phyloP scores from a whole-genome alignment of 2,797 vertebrate species.

The Cossypha niveicapilla region DNA sequence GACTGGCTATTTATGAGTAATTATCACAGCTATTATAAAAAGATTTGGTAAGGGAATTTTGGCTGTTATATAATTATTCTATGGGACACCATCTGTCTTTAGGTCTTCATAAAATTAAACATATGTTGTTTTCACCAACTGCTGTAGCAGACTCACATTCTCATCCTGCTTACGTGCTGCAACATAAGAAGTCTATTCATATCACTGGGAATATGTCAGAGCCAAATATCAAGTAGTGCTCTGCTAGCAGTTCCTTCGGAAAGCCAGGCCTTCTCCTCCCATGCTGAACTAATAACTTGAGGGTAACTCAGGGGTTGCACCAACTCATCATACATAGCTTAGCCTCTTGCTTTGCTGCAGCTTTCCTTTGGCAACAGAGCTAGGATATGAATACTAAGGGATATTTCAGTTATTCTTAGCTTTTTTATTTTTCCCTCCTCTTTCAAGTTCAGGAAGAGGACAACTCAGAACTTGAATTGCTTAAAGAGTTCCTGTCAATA shows the following conservation, averaged over 20 bases:
- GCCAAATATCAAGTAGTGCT: not conserved
- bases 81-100: conserved; percentile 66
- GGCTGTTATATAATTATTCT: conserved; percentile 61
- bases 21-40: conserved; percentile 39
- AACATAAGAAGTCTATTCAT: conserved; percentile 16
- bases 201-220: not conserved
- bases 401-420: not conserved
- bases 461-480: not conserved
- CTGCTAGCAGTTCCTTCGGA: not conserved
- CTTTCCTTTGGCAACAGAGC: not conserved
- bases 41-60: conserved; percentile 59
- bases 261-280: not conserved
- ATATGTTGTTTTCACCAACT: conserved; percentile 62
- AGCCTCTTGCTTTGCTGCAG: not conserved
- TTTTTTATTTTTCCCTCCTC: not conserved
- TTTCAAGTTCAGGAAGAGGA: not conserved
- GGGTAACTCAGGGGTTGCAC: not conserved
- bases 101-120: conserved; percentile 65
- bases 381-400: not conserved
- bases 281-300: not conserved
- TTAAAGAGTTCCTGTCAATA: not conserved
- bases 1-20: conserved; percentile 37
- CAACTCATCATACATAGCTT: not conserved
- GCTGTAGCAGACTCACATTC: conserved; percentile 32
- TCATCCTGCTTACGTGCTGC: not conserved